phyloP scores from a whole-genome alignment of 2,888 invertebrate species.

The Drosophila nr. fundita region DNA sequence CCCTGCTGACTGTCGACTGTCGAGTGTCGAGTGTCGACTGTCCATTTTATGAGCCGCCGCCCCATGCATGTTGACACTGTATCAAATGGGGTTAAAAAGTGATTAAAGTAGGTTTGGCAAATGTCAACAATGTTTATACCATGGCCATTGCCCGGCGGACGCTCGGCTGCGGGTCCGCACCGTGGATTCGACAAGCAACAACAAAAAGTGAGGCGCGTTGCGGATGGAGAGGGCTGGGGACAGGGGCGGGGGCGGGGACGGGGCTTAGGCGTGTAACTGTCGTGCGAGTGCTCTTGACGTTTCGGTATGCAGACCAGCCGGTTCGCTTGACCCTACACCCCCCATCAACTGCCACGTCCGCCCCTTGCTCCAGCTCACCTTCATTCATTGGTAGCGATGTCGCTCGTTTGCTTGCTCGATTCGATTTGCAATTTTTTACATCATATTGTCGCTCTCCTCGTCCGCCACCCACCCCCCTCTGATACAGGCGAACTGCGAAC shows the following conservation, averaged over 20 bases:
- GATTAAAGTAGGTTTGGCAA: conserved; percentile 83
- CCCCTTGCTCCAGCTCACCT: conserved; percentile 9
- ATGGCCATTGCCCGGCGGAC: conserved; percentile 57
- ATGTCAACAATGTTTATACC: conserved; percentile 82
- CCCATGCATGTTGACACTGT: conserved; percentile 80
- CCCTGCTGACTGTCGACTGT: conserved; percentile 15
- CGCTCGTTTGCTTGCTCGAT: conserved; percentile 64
- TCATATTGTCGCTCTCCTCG: conserved; percentile 21
- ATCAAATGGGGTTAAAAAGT: conserved; percentile 84
- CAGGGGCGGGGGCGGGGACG: background rate
- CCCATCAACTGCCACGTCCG: background rate
- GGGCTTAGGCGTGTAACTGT: conserved; percentile 74
- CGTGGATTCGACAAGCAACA: conserved; percentile 9
- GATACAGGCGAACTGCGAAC: conserved; percentile 22
- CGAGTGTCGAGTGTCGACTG: conserved; percentile 46
- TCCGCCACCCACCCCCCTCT: background rate
- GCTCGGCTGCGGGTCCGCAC: conserved; percentile 35
- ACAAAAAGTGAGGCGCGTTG: background rate
- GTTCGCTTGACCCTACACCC: conserved; percentile 4
- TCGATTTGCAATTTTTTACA: conserved; percentile 78
- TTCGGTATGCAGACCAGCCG: conserved; percentile 64
- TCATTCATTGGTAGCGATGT: conserved; percentile 42
- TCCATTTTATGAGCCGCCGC: conserved; percentile 76
- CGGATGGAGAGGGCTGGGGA: background rate
- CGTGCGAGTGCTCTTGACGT: conserved; percentile 77